Conservation (phyloP, 1,140 invertebrate genomes). For the Caenorhabditis brenneri region DNA sequence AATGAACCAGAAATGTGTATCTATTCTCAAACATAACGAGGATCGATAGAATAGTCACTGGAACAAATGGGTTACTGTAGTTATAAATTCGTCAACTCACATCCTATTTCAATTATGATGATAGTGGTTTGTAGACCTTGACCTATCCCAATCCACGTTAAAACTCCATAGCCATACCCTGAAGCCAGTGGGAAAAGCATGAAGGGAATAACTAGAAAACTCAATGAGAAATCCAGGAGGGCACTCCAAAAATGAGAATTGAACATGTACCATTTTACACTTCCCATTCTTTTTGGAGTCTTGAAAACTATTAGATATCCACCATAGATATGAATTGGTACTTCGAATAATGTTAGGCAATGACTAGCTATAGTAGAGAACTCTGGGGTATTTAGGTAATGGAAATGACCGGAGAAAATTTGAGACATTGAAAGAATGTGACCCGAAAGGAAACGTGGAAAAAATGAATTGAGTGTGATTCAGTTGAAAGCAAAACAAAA, state of each 20-base stretch:
- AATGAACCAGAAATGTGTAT: not conserved
- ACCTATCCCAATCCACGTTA: not conserved
- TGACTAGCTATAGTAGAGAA: too few species aligned
- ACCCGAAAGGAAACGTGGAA: too few species aligned
- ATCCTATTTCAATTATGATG: not conserved
- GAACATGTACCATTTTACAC: too few species aligned
- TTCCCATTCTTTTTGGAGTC: too few species aligned
- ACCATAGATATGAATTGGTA: too few species aligned
- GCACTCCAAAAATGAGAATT: not conserved
- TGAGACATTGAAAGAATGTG: too few species aligned
- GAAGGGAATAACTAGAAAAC: not conserved
- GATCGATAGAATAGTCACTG: not conserved
- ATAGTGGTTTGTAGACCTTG: not conserved
- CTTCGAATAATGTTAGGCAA: too few species aligned
- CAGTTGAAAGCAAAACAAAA: too few species aligned
- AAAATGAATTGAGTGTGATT: too few species aligned
- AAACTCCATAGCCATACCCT: not conserved
- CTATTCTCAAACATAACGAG: conserved; percentile 6
- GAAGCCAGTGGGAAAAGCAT: not conserved
- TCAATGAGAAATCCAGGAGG: not conserved
- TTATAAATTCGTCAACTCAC: not conserved
- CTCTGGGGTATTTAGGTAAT: too few species aligned
- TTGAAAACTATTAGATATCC: too few species aligned
- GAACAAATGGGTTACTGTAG: not conserved
- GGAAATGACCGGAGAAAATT: too few species aligned